A percentile compares a stretch with the other conserved stretches of the same genome.
phyloP scores from a whole-genome alignment of 1,140 invertebrate genomes.

The Lordiphosa clarofinis region DNA sequence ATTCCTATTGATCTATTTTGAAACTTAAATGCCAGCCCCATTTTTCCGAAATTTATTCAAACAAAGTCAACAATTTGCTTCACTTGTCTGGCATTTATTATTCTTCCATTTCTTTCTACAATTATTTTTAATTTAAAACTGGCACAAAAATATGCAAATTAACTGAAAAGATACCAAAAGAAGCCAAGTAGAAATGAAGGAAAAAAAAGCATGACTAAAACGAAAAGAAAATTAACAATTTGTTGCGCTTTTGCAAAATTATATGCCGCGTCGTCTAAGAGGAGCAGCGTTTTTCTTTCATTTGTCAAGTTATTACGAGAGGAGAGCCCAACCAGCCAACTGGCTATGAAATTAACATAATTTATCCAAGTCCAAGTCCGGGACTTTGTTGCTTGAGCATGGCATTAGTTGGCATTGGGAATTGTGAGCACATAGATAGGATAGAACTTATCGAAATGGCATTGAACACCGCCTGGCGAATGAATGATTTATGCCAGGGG shows the following conservation, averaged over 20 bases:
- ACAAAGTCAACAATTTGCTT: constrained; percentile 41
- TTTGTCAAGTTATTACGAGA: constrained; percentile 65
- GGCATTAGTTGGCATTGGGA: constrained; percentile 21
- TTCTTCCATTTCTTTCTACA: constrained; percentile 36
- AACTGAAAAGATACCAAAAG: constrained; percentile 26
- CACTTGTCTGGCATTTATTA: constrained; percentile 53
- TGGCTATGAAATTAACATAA: constrained; percentile 63
- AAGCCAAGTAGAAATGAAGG: constrained; percentile 1
- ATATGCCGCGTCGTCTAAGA: constrained; percentile 54
- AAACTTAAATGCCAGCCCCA: too few species aligned
- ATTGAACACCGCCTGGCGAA: constrained; percentile 49
- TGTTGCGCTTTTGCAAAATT: constrained; percentile 74
- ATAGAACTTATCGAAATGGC: constrained; percentile 53
- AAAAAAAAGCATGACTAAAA: constrained; percentile 9
- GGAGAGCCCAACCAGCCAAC: constrained; percentile 18
- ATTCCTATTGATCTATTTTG: too few species aligned
- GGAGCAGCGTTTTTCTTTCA: constrained; percentile 44
- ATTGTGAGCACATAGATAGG: constrained; percentile 5
- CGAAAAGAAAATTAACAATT: constrained; percentile 72
- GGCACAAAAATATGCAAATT: constrained; percentile 65
- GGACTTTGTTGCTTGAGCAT: constrained; percentile 4
- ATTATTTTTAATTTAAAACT: constrained; percentile 57
- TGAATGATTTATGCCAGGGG: constrained; percentile 61
- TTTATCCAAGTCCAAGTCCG: constrained; percentile 49
- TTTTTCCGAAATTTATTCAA: neutral